phyloP scores from a whole-genome alignment of 2,888 invertebrate genomes.

The Scaptomyza caliginosa region DNA sequence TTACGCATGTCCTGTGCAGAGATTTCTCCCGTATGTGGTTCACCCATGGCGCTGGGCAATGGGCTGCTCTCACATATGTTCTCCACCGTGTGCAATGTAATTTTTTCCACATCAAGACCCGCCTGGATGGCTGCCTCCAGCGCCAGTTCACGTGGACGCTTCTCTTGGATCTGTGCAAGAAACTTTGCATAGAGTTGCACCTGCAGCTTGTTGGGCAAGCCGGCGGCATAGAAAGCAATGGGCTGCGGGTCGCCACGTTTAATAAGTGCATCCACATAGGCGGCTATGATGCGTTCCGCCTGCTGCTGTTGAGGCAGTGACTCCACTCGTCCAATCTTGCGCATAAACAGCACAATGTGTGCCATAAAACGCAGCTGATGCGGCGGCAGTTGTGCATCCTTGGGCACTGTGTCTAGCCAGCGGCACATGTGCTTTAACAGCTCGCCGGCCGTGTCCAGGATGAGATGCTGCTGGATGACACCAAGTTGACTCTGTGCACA shows the following conservation, averaged over 20 bases:
- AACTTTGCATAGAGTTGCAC: constrained; percentile 88
- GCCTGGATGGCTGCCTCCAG: constrained; percentile 89
- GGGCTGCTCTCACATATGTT: constrained; percentile 85
- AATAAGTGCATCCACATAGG: constrained; percentile 89
- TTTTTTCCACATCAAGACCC: constrained; percentile 92
- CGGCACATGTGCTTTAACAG: constrained; percentile 89
- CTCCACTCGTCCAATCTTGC: constrained; percentile 90
- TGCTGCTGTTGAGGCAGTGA: constrained; percentile 89
- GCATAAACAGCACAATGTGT: constrained; percentile 92
- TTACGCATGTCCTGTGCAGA: constrained; percentile 89
- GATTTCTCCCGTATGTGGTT: constrained; percentile 84
- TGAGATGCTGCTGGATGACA: constrained; percentile 92
- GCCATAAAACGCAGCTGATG: constrained; percentile 89
- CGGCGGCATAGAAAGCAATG: constrained; percentile 93
- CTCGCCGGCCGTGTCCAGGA: constrained; percentile 91
- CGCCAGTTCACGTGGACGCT: constrained; percentile 86
- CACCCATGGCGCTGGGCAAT: constrained; percentile 74
- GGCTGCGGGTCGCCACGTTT: constrained; percentile 90
- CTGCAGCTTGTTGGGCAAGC: constrained; percentile 88
- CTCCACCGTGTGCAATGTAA: constrained; percentile 93
- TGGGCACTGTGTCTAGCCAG: constrained; percentile 85
- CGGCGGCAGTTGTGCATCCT: constrained; percentile 81
- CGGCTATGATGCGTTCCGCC: constrained; percentile 90
- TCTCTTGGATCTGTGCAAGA: constrained; percentile 88
- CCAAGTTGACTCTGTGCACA: constrained; percentile 88